phyloP scores from a whole-genome alignment of 2,888 invertebrate species.

The Autographa gamma region DNA sequence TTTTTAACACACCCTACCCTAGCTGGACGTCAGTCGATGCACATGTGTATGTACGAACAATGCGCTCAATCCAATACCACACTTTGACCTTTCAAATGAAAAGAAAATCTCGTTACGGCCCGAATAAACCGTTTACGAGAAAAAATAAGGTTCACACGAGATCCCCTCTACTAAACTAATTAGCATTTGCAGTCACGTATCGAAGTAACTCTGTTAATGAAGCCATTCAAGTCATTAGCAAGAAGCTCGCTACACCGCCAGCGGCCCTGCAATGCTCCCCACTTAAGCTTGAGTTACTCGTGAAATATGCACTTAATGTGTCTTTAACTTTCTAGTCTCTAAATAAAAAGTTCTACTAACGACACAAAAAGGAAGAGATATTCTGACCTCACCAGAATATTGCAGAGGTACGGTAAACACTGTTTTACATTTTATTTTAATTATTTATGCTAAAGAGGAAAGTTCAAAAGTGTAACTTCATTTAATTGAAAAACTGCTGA shows the following conservation, averaged over 20 bases:
- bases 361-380: neutral
- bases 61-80: constrained; percentile 63
- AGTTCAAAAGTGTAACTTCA: constrained; percentile 7
- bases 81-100: constrained; percentile 63
- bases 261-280: constrained; percentile 41
- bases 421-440: constrained; percentile 4
- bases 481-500: neutral
- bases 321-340: constrained; percentile 43
- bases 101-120: constrained; percentile 31
- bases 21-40: constrained; percentile 66
- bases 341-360: constrained; percentile 14
- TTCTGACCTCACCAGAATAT: neutral
- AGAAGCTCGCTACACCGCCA: constrained; percentile 56
- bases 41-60: constrained; percentile 74
- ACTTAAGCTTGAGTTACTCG: constrained; percentile 46
- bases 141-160: constrained; percentile 49
- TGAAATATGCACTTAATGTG: constrained; percentile 54
- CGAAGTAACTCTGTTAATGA: constrained; percentile 75
- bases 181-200: constrained; percentile 76
- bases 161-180: constrained; percentile 60
- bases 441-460: constrained; percentile 5
- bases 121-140: constrained; percentile 51
- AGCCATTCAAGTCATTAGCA: constrained; percentile 78
- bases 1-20: constrained; percentile 80
- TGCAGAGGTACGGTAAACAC: neutral